phyloP scores from a whole-genome alignment of 2,888 invertebrate species.

The Crocallis elinguaria region DNA sequence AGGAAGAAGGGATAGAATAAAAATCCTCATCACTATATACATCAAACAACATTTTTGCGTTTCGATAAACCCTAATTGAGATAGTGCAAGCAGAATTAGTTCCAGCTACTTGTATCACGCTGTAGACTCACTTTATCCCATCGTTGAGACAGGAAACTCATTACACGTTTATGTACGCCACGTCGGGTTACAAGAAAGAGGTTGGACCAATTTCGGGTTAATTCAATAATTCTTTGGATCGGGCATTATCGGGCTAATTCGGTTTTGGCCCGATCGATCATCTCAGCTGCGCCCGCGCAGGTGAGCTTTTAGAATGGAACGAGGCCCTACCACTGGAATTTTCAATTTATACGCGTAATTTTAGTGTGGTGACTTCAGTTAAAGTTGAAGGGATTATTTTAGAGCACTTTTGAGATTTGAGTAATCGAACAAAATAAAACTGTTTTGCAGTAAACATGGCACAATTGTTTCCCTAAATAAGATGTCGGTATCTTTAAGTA shows the following conservation, averaged over 20 bases:
- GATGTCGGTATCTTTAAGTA: too few species aligned
- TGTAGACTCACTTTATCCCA: background rate
- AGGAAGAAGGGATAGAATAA: too few species aligned
- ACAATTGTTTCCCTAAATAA: too few species aligned
- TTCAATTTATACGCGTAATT: background rate
- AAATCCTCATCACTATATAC: too few species aligned
- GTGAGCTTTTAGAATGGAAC: slow-evolving; percentile 51
- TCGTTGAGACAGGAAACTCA: slow-evolving; percentile 54
- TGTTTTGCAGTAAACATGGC: too few species aligned
- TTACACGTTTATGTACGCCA: slow-evolving; percentile 46
- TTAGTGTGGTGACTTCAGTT: background rate
- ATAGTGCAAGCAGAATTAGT: too few species aligned
- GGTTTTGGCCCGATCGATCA: slow-evolving; percentile 64
- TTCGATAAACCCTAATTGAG: too few species aligned
- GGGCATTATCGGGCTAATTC: slow-evolving; percentile 61
- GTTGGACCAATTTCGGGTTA: slow-evolving; percentile 63
- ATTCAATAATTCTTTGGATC: slow-evolving; percentile 69
- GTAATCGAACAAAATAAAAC: too few species aligned
- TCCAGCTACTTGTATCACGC: too few species aligned
- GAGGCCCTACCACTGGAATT: slow-evolving; percentile 43
- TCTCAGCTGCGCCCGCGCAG: slow-evolving; percentile 62
- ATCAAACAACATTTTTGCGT: too few species aligned
- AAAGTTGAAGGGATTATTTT: background rate
- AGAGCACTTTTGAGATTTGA: too few species aligned
- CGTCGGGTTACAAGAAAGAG: slow-evolving; percentile 69